Evolutionary conservation across 2,113 vertebrate species (phyloP), one percentile per base, ranked within the genome.

Genomic region (Zeus faber): DNA sequence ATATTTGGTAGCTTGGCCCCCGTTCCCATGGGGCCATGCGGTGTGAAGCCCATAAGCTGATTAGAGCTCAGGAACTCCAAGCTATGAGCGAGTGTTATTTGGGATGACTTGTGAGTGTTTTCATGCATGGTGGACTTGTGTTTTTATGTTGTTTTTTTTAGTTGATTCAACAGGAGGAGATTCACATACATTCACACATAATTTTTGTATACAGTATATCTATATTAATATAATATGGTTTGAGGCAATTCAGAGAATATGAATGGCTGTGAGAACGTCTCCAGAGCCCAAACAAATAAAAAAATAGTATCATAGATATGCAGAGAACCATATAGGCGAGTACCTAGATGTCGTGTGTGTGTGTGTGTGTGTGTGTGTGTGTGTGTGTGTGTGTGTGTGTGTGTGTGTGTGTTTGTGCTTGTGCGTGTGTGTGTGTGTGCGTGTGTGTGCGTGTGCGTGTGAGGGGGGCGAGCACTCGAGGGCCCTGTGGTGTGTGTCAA

Each of bases 31-130:
- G 43, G 63, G 50, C 67, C 62, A 41, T 27, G 14, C 53, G 61
- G 63, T 79, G 79, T 83, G 77, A 72, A 72, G 72, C 48, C 72
- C 53, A 39, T 87, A 87, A 87, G 87, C 81, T 71, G 85, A 77
- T 88, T 88, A 88, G 44, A 65, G 60, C 58, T 66, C 52, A 77
- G 67, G 56, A 79, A 78, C 77, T 78, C 49, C 64, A 59, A 67
- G 69, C 75, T 59, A 20, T 51, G 72, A 63, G 61, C 54, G 72
- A 63, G 61, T 56, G 72, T 7, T 43, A 20, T 21, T 43, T 43
- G 18, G 41, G 41, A 18, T 9, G 18, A 44, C 1, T 21, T 37
- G 41, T 11, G 41, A 44, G 18, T 18, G 9, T 23, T 44, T 35
- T n/a, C n/a, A n/a, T n/a, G n/a, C n/a, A n/a, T n/a, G n/a, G n/a